Conservation (phyloP, 2,113 vertebrate species). For the Donacobius atricapilla region DNA sequence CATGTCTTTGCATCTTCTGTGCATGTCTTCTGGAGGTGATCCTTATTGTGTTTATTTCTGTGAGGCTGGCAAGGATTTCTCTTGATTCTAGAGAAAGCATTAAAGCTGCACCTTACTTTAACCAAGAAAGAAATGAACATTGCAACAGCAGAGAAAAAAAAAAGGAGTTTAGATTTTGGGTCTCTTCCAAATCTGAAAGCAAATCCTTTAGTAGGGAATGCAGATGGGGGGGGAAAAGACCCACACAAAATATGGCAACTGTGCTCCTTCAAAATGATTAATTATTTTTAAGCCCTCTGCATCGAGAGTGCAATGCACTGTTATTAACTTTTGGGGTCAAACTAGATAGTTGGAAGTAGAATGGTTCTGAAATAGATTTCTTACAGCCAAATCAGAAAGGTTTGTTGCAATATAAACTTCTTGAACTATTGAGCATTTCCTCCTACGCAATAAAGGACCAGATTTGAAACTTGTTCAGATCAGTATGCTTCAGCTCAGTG, state of each 20-base stretch:
- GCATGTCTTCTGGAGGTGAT: background rate
- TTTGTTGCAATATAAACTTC: background rate
- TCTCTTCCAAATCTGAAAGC: background rate
- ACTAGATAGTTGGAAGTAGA: background rate
- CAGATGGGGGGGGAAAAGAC: background rate
- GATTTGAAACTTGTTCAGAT: background rate
- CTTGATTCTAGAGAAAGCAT: background rate
- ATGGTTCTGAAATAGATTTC: background rate
- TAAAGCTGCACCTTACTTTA: background rate
- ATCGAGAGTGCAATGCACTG: background rate
- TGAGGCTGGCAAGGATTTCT: background rate
- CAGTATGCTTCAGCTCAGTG: background rate
- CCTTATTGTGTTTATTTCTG: background rate
- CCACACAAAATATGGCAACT: background rate
- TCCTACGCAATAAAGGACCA: background rate
- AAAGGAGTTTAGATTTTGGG: background rate
- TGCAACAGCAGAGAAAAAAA: background rate
- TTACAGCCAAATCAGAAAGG: background rate
- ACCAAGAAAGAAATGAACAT: background rate
- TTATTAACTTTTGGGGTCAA: background rate
- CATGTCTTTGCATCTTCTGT: background rate
- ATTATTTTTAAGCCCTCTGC: background rate
- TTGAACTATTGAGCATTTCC: constrained; percentile 1
- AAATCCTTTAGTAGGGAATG: background rate
- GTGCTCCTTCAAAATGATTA: constrained; percentile 19